These are phyloP conservation scores for Chironomus tentans DNA, from an alignment of 2,888 invertebrate species.

Conservation along the genomic window DNA sequence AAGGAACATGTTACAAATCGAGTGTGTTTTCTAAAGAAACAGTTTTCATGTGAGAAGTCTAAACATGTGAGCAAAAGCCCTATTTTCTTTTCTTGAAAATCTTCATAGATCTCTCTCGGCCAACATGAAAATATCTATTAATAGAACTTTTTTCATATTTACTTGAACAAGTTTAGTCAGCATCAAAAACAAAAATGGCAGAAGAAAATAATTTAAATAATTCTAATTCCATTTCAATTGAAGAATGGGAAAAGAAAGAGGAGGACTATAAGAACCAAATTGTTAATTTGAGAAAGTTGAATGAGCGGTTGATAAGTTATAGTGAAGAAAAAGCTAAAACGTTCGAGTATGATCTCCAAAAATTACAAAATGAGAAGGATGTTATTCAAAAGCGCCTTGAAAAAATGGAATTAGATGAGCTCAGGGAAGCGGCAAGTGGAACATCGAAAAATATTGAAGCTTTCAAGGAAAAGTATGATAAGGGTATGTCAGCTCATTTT, in stretches of 20 bases:
- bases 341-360: constrained; percentile 6
- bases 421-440: neutral
- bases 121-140: neutral
- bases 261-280: constrained; percentile 19
- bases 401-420: constrained; percentile 23
- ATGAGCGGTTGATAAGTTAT: constrained; percentile 19
- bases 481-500: neutral
- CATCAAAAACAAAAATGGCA: neutral
- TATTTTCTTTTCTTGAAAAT: neutral
- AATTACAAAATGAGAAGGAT: constrained; percentile 14
- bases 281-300: constrained; percentile 7
- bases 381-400: constrained; percentile 8
- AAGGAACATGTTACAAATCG: neutral
- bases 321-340: constrained; percentile 20
- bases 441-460: constrained; percentile 14
- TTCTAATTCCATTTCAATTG: neutral
- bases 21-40: neutral
- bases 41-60: neutral
- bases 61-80: neutral
- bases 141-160: neutral
- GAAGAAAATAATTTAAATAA: neutral
- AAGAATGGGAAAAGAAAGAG: constrained; percentile 10
- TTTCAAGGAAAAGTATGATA: constrained; percentile 21
- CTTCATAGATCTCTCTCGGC: neutral
- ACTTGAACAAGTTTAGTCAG: neutral